Conservation (phyloP, 2,888 invertebrate species). For the Oithona nana region DNA sequence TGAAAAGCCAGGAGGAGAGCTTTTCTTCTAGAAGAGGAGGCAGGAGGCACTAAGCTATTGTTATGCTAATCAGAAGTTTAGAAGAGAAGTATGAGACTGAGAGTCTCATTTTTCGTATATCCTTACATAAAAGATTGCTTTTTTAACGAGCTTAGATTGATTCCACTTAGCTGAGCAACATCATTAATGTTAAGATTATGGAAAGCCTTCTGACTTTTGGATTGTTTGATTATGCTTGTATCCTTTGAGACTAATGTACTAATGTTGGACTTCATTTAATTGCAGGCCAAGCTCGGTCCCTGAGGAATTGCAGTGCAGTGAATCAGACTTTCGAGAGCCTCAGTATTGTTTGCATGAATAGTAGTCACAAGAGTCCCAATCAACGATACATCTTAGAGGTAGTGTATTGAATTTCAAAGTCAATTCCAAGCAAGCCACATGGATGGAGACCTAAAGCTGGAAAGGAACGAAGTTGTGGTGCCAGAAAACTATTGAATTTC, state of each 20-base stretch:
- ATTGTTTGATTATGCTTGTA: neutral
- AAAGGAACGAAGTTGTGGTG: too few relatives aligned
- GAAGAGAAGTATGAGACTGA: too few relatives aligned
- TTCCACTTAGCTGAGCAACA: neutral
- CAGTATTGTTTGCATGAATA: neutral
- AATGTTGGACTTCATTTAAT: neutral
- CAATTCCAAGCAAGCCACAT: too few relatives aligned
- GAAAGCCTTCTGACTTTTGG: neutral
- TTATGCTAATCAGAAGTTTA: too few relatives aligned
- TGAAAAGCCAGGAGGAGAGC: too few relatives aligned
- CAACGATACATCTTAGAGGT: constrained; percentile 13
- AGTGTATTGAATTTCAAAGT: neutral
- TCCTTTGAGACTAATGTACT: too few relatives aligned
- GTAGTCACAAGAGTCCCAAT: neutral
- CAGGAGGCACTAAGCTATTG: too few relatives aligned
- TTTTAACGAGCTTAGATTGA: neutral
- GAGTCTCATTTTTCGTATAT: too few relatives aligned
- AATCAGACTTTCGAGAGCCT: constrained; percentile 9
- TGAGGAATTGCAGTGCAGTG: constrained; percentile 7
- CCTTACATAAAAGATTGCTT: too few relatives aligned
- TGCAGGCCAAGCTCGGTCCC: constrained; percentile 2
- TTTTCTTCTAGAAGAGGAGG: too few relatives aligned
- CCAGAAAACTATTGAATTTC: too few relatives aligned
- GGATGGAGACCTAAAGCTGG: too few relatives aligned
- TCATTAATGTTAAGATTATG: neutral